Evolutionary conservation across 2,797 vertebrate genomes (phyloP).

Genomic region (Vireo griseus): DNA sequence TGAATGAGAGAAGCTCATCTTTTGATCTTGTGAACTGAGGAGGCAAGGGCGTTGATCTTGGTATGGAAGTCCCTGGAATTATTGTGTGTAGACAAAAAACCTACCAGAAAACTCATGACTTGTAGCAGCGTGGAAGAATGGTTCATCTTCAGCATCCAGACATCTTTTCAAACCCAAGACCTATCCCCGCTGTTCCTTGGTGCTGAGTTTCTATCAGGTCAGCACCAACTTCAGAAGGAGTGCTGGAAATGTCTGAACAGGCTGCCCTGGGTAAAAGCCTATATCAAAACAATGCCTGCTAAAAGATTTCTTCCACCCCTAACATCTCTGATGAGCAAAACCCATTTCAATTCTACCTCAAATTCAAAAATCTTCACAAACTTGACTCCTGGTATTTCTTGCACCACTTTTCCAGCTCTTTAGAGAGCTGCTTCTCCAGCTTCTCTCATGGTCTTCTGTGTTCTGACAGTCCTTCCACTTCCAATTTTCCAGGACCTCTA

Average conservation of each 20-base stretch:
- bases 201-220: not conserved
- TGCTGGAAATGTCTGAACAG: not conserved
- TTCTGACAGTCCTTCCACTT: not conserved
- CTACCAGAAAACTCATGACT: not conserved
- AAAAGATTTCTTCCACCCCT: not conserved
- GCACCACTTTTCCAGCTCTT: not conserved
- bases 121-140: not conserved
- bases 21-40: not conserved
- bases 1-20: not conserved
- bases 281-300: not conserved
- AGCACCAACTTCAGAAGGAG: not conserved
- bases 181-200: not conserved
- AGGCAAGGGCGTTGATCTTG: not conserved
- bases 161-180: not conserved
- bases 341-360: not conserved
- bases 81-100: not conserved
- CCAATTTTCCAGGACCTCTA: not conserved
- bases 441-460: not conserved
- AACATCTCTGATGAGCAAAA: not conserved
- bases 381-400: not conserved
- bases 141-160: not conserved
- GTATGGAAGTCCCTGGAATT: not conserved
- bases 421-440: not conserved
- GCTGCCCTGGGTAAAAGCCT: not conserved
- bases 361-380: not conserved